Base-by-base conservation (phyloP, 2,888 invertebrate species). In the Anarsia innoxiella region DNA sequence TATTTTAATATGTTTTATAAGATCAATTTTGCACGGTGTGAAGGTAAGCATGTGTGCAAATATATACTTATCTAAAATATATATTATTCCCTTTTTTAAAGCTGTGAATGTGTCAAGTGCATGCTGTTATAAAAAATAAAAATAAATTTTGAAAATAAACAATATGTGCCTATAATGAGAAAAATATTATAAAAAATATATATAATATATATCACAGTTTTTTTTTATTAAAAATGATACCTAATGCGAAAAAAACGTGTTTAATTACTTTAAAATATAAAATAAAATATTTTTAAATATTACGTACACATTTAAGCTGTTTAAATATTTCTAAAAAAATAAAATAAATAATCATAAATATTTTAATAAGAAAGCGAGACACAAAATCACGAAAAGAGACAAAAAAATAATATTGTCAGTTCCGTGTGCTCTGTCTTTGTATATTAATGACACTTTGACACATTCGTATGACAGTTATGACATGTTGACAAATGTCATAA, bases 51-150 rank as follows among this genome's bases (percentile, higher is more conserved):
- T n/a, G n/a, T n/a, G n/a, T n/a, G n/a, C n/a, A n/a, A n/a, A n/a
- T n/a, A n/a, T n/a, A n/a, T n/a, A n/a, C n/a, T n/a, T n/a, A n/a
- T n/a, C n/a, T n/a, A 19, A 19, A 19, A 19, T 5, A 19, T 5
- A 19, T 19, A 19, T 8, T 19, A 8, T 19, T 11, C 12, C 12
- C 4, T 28, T 28, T 28, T 12, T 28, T 28, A 28, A 27, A 42
- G 66, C 59, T 59, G 69, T 68, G 69, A 72, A 73, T 66, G 66
- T 66, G 70, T 57, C 49, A 68, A 68, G 60, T 50, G 28, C 61
- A 61, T 60, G 64, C 64, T 35, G 15, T 27, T 38, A 39, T 42
- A 32, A 29, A 45, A 37, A 33, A 43, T 39, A 46, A 39, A 41
- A 37, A 48, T 25, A 48, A 45, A 35, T 50, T n/a, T n/a, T n/a